phyloP scores from a whole-genome alignment of 2,113 vertebrate genomes.

The Climacteris rufus region DNA sequence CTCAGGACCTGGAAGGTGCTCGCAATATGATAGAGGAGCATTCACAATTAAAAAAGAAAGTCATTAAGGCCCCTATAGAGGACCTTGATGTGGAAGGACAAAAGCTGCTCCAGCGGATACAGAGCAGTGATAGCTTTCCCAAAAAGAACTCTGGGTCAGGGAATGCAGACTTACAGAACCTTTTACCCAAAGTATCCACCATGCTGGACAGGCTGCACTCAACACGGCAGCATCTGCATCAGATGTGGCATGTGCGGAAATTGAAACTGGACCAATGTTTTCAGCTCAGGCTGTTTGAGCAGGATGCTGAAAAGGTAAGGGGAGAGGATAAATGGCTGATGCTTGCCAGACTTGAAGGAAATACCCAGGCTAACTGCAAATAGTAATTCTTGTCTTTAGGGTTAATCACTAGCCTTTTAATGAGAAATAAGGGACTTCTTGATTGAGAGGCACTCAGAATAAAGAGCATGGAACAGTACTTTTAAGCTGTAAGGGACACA shows the following conservation, averaged over 20 bases:
- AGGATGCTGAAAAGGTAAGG: conserved; percentile 96
- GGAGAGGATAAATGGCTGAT: rapidly evolving
- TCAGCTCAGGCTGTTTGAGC: conserved; percentile 95
- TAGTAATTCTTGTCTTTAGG: not conserved
- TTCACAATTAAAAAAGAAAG: conserved; percentile 90
- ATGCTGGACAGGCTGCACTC: conserved; percentile 93
- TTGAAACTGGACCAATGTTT: conserved; percentile 98
- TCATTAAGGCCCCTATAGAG: conserved; percentile 92
- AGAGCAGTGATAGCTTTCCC: conserved; percentile 92
- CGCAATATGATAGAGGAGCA: conserved; percentile 95
- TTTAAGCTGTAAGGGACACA: not conserved
- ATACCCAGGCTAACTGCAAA: not conserved
- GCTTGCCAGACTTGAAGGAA: not conserved
- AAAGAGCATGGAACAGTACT: not conserved
- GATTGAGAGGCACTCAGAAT: not conserved
- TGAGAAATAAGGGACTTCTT: not conserved
- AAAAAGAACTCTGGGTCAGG: conserved; percentile 87
- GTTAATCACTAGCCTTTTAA: not conserved
- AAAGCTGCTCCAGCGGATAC: conserved; percentile 89
- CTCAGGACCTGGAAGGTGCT: conserved; percentile 90
- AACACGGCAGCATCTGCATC: conserved; percentile 94
- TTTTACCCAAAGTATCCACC: conserved; percentile 88
- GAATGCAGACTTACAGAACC: conserved; percentile 90
- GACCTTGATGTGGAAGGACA: conserved; percentile 94
- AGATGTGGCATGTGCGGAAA: conserved; percentile 97